Percentiles rank a stretch among this genome's conserved stretches.
Evolutionary conservation across 2,113 vertebrate species (phyloP).

Genomic region (Semicossyphus pulcher): DNA sequence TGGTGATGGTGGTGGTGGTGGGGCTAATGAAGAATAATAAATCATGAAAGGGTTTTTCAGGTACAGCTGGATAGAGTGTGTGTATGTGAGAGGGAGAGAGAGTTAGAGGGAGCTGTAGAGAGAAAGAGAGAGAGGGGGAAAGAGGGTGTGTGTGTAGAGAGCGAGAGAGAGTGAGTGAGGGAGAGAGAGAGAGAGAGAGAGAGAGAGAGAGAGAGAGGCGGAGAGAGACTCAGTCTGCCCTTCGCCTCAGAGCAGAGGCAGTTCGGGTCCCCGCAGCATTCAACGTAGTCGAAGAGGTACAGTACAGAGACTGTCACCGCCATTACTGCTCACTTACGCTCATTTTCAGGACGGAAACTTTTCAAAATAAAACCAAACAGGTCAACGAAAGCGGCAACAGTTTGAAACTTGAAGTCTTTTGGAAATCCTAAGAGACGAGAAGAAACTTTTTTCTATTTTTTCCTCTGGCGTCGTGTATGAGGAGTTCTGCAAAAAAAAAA

Average conservation of each 20-base stretch:
- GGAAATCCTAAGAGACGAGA: slow-evolving; percentile 71
- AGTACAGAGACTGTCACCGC: slow-evolving; percentile 76
- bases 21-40: slow-evolving; percentile 89
- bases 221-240: slow-evolving; percentile 78
- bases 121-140: slow-evolving; percentile 33
- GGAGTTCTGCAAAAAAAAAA: slow-evolving; percentile 57
- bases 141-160: slow-evolving; percentile 26
- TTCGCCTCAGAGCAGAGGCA: slow-evolving; percentile 80
- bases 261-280: slow-evolving; percentile 86
- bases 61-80: slow-evolving; percentile 75
- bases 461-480: slow-evolving; percentile 59
- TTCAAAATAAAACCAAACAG: slow-evolving; percentile 47
- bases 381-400: slow-evolving; percentile 59
- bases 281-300: slow-evolving; percentile 74
- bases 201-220: slow-evolving; percentile 71
- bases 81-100: slow-evolving; percentile 35
- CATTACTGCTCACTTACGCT: slow-evolving; percentile 74
- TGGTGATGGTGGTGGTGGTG: slow-evolving; percentile 73
- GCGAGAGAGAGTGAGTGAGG: slow-evolving; percentile 53
- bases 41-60: slow-evolving; percentile 85
- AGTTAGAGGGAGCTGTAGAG: slow-evolving; percentile 18
- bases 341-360: slow-evolving; percentile 73
- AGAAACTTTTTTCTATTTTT: slow-evolving; percentile 45
- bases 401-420: slow-evolving; percentile 53
- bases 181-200: slow-evolving; percentile 75